phyloP scores from a whole-genome alignment of 2,888 invertebrate species.

The Anoplius nigerrimus region DNA sequence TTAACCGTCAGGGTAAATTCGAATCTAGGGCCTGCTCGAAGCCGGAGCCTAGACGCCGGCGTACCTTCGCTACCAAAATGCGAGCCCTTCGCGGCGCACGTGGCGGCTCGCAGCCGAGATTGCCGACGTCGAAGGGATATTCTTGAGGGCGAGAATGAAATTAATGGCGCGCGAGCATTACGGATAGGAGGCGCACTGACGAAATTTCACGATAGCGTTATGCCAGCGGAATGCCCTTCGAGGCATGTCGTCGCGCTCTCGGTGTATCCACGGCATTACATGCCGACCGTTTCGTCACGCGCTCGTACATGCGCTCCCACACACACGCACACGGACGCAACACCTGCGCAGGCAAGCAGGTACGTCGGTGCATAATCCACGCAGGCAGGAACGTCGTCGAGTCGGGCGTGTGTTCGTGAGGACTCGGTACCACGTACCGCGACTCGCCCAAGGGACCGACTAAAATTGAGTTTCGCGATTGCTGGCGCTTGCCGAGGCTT shows the following conservation, averaged over 20 bases:
- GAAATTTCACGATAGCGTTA: slow-evolving; percentile 57
- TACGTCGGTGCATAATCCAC: slow-evolving; percentile 2
- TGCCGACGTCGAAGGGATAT: slow-evolving; percentile 54
- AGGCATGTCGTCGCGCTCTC: slow-evolving; percentile 52
- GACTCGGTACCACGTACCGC: slow-evolving; percentile 1
- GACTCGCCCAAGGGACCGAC: slow-evolving; percentile 20
- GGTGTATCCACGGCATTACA: slow-evolving; percentile 54
- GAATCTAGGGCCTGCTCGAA: too few relatives aligned
- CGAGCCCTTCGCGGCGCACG: slow-evolving; percentile 32
- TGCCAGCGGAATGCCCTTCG: slow-evolving; percentile 55
- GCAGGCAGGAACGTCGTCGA: neutral
- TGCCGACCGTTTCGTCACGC: slow-evolving; percentile 57
- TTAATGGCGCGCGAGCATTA: slow-evolving; percentile 58
- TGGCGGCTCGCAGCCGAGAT: slow-evolving; percentile 56
- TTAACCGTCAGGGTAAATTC: too few relatives aligned
- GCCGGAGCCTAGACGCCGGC: too few relatives aligned
- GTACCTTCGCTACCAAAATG: too few relatives aligned
- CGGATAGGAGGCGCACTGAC: slow-evolving; percentile 40
- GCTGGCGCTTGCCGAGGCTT: slow-evolving; percentile 3
- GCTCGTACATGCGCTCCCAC: slow-evolving; percentile 25
- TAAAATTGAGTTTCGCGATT: slow-evolving; percentile 33
- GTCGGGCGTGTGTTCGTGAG: neutral
- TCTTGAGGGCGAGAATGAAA: slow-evolving; percentile 59
- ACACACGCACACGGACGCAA: neutral
- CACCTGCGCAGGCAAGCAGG: neutral